phyloP scores from a whole-genome alignment of 2,888 invertebrate genomes.

The Lydus trimaculatus region DNA sequence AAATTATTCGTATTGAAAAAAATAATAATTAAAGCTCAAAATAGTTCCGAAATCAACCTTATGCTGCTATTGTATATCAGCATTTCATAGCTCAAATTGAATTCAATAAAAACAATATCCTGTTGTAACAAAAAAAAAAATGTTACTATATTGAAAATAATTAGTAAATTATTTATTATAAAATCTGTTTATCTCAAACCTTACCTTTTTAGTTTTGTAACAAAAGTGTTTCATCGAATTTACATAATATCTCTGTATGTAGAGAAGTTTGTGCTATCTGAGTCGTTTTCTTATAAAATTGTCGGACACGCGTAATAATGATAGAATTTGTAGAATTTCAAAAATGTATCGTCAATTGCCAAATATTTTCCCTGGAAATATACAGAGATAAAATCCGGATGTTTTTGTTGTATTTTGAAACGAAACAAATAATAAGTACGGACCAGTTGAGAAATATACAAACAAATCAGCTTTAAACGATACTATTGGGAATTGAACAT shows the following conservation, averaged over 20 bases:
- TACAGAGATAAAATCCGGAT: slow-evolving; percentile 6
- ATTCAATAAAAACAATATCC: background rate
- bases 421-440: background rate
- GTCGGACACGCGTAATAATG: no score
- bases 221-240: no score
- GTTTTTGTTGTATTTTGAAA: background rate
- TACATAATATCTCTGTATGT: no score
- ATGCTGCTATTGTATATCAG: background rate
- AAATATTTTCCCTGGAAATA: background rate
- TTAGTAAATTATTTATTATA: slow-evolving; percentile 11
- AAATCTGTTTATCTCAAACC: background rate
- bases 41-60: background rate
- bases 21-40: background rate
- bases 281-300: no score
- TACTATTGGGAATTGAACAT: slow-evolving; percentile 15
- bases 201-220: background rate
- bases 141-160: background rate
- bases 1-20: background rate
- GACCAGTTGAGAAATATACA: background rate
- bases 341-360: background rate
- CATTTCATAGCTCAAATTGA: background rate
- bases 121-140: background rate
- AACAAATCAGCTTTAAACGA: slow-evolving; percentile 9
- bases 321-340: background rate
- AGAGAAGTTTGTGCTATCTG: no score